phyloP scores from a whole-genome alignment of 2,888 invertebrate genomes.

The Drosophila neutralis region DNA sequence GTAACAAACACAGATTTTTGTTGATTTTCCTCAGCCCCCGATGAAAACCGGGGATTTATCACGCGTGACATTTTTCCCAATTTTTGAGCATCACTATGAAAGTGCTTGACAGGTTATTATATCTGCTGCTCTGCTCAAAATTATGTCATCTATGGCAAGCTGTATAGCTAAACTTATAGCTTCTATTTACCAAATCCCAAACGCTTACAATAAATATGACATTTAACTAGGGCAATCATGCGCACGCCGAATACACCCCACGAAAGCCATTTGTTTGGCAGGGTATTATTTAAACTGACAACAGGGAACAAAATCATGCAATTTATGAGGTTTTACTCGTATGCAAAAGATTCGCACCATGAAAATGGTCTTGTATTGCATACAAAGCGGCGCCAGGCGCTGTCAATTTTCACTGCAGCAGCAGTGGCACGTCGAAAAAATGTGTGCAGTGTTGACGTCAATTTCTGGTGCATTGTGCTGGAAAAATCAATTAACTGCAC shows the following conservation, averaged over 20 bases:
- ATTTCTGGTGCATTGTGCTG: conserved; percentile 67
- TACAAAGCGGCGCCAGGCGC: conserved; percentile 53
- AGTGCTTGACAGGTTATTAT: conserved; percentile 7
- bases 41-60: conserved; percentile 21
- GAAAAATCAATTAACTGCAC: conserved; percentile 79
- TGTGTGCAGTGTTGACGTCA: conserved; percentile 27
- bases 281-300: conserved; percentile 56
- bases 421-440: conserved; percentile 36
- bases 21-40: conserved; percentile 17
- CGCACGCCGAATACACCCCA: not conserved
- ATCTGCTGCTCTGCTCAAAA: not conserved
- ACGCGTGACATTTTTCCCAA: conserved; percentile 45
- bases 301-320: conserved; percentile 52
- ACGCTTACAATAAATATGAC: not conserved
- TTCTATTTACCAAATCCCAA: not conserved
- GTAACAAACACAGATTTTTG: conserved; percentile 43
- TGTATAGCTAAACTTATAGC: not conserved
- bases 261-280: not conserved
- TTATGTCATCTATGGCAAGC: not conserved
- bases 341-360: not conserved
- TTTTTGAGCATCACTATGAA: conserved; percentile 2
- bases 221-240: not conserved
- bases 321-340: conserved; percentile 67
- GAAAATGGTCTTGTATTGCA: conserved; percentile 41
- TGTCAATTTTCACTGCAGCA: conserved; percentile 44